Evolutionary conservation across 2,888 invertebrate species (phyloP).

Genomic region (Chloroclysta siterata): DNA sequence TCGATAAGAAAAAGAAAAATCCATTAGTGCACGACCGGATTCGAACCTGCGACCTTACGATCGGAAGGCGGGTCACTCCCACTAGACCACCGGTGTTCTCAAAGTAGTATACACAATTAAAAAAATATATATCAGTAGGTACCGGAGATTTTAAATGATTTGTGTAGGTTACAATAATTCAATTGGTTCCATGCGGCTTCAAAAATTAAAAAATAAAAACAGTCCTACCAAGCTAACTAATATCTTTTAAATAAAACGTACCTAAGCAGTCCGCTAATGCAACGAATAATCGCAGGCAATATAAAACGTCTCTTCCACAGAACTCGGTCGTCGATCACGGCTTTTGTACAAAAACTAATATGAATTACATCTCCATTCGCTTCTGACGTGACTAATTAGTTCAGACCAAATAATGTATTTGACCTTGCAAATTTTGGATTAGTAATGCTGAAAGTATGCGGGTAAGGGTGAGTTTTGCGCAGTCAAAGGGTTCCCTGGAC

Average conservation of each 20-base stretch:
- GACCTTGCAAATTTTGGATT: slow-evolving; percentile 51
- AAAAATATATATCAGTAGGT: too few species aligned
- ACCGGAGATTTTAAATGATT: too few species aligned
- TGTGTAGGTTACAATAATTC: too few species aligned
- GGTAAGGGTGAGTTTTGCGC: slow-evolving; percentile 21
- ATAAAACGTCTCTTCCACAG: slow-evolving; percentile 37
- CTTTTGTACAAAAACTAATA: slow-evolving; percentile 52
- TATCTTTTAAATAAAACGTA: slow-evolving; percentile 26
- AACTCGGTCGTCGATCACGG: slow-evolving; percentile 53
- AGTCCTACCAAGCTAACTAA: slow-evolving; percentile 11
- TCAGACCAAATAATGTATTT: slow-evolving; percentile 61
- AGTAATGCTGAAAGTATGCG: slow-evolving; percentile 50
- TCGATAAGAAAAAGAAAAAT: too few species aligned
- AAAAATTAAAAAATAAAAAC: neutral
- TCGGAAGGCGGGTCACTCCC: too few species aligned
- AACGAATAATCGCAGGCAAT: slow-evolving; percentile 26
- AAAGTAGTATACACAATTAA: too few species aligned
- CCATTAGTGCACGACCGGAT: too few species aligned
- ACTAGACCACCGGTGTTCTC: too few species aligned
- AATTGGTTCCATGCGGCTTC: too few species aligned
- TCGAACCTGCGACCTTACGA: too few species aligned
- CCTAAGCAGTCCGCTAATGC: slow-evolving; percentile 21
- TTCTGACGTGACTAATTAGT: slow-evolving; percentile 76
- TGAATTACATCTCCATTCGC: slow-evolving; percentile 70
- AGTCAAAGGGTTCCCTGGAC: neutral